These are phyloP conservation scores for Hypselothyrea guttata DNA, from an alignment of 2,888 invertebrate species.

Conservation along the genomic window DNA sequence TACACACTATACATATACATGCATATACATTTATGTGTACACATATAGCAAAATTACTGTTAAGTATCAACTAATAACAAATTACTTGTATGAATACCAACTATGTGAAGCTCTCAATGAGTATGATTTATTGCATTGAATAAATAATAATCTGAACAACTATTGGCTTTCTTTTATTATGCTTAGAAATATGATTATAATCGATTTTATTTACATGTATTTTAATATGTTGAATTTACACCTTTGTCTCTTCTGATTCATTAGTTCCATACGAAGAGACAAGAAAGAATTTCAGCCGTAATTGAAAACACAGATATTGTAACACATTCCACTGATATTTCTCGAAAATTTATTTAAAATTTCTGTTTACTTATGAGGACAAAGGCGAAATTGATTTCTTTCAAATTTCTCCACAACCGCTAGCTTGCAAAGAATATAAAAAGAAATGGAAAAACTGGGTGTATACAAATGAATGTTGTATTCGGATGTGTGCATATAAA, in stretches of 20 bases:
- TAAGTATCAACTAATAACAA: slow-evolving; percentile 74
- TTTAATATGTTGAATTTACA: no score
- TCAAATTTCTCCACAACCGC: neutral
- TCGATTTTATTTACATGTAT: no score
- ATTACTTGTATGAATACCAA: slow-evolving; percentile 64
- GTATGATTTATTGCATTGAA: slow-evolving; percentile 77
- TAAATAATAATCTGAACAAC: slow-evolving; percentile 72
- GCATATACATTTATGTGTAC: slow-evolving; percentile 48
- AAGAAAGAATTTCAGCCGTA: no score
- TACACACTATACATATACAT: slow-evolving; percentile 37
- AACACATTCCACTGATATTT: no score
- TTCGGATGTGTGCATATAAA: neutral
- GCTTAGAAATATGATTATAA: no score
- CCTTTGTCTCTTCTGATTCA: no score
- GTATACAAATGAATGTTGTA: no score
- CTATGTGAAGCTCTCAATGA: slow-evolving; percentile 75
- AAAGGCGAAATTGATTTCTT: neutral
- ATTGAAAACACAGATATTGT: no score
- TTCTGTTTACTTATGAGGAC: neutral
- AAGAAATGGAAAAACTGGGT: neutral
- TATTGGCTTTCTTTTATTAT: neutral
- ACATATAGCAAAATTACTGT: slow-evolving; percentile 70
- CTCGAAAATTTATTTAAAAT: no score
- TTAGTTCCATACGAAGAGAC: no score
- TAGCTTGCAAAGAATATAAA: slow-evolving; percentile 9